Conservation (phyloP, 2,797 vertebrate species). For the Ctenopoma multispine region DNA sequence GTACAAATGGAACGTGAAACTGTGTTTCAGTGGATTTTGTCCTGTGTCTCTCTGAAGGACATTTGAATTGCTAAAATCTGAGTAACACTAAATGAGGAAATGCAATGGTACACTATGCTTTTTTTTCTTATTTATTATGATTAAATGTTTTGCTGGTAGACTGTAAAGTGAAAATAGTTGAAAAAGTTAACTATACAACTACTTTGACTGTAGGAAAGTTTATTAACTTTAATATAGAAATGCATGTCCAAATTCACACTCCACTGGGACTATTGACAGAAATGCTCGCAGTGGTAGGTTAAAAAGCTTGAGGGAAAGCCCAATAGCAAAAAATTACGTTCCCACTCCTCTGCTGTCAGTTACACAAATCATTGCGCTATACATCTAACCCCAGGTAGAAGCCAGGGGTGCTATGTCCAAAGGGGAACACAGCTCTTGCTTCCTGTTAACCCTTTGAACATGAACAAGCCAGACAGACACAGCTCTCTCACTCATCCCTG, state of each 20-base stretch:
- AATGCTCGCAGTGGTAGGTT: constrained; percentile 29
- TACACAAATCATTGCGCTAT: constrained; percentile 39
- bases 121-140: constrained; percentile 1
- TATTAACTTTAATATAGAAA: constrained; percentile 25
- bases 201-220: constrained; percentile 1
- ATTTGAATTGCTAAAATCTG: constrained; percentile 1
- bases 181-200: neutral
- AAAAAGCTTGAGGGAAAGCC: constrained; percentile 35
- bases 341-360: constrained; percentile 54
- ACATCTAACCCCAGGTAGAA: constrained; percentile 55
- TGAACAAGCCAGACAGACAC: constrained; percentile 21
- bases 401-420: constrained; percentile 31
- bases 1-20: neutral
- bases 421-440: constrained; percentile 17
- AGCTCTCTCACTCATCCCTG: constrained; percentile 26
- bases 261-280: constrained; percentile 21
- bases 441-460: constrained; percentile 57
- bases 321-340: constrained; percentile 33
- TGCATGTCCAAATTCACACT: neutral
- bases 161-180: neutral
- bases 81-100: neutral
- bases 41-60: constrained; percentile 6
- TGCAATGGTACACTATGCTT: neutral
- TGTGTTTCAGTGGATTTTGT: neutral
- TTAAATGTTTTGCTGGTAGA: neutral